Evolutionary conservation across 2,797 vertebrate genomes (phyloP).

Genomic region (Typhlichthys eigenmanni): DNA sequence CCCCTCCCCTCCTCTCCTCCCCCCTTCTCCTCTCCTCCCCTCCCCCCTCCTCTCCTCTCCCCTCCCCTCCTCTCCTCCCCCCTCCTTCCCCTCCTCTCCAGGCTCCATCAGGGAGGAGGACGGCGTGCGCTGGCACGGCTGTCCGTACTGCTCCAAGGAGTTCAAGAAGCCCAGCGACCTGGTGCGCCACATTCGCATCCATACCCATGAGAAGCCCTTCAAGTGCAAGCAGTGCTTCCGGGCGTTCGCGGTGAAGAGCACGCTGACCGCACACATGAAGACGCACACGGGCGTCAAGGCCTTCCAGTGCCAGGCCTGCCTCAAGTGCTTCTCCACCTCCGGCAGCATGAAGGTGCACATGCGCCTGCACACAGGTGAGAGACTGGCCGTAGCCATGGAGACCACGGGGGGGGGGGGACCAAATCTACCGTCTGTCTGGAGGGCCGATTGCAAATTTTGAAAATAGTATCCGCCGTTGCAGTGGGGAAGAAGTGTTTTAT

Average conservation of each 20-base stretch:
- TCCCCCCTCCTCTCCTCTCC: too few relatives aligned
- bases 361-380: slow-evolving; percentile 94
- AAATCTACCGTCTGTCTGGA: too few relatives aligned
- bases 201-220: slow-evolving; percentile 98
- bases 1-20: too few relatives aligned
- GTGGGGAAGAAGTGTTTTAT: too few relatives aligned
- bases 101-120: slow-evolving; percentile 95
- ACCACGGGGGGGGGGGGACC: too few relatives aligned
- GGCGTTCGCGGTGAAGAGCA: slow-evolving; percentile 97
- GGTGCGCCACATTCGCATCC: slow-evolving; percentile 97
- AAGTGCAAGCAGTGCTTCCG: slow-evolving; percentile 99
- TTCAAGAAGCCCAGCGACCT: slow-evolving; percentile 98
- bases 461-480: too few relatives aligned
- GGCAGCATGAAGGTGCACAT: slow-evolving; percentile 99
- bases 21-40: too few relatives aligned
- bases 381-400: too few relatives aligned
- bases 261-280: slow-evolving; percentile 97
- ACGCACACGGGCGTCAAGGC: slow-evolving; percentile 97
- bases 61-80: too few relatives aligned
- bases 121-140: slow-evolving; percentile 95
- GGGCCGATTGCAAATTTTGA: too few relatives aligned
- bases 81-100: slow-evolving; percentile 38
- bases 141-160: slow-evolving; percentile 95
- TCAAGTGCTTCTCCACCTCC: slow-evolving; percentile 98
- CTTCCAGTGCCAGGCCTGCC: slow-evolving; percentile 94